Evolutionary conservation across 2,888 invertebrate species (phyloP).

Genomic region (Macrostomum cliftonense): DNA sequence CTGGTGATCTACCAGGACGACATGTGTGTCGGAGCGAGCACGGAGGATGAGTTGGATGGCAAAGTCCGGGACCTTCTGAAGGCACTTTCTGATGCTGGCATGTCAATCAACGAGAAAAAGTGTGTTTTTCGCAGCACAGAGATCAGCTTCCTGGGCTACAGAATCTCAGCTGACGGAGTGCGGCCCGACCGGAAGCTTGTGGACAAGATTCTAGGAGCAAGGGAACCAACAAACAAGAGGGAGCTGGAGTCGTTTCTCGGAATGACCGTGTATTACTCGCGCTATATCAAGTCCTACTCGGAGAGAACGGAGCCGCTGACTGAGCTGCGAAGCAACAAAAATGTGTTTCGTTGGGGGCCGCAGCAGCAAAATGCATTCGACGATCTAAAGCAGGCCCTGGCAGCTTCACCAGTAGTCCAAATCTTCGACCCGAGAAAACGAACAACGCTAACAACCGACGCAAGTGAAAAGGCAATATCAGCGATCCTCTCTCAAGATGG

Average conservation of each 20-base stretch:
- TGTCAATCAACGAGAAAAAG: constrained; percentile 5
- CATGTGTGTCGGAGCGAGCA: constrained; percentile 6
- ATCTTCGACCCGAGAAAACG: constrained; percentile 3
- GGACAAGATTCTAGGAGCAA: neutral
- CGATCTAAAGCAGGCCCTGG: neutral
- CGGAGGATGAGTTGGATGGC: constrained; percentile 1
- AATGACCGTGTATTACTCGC: constrained; percentile 1
- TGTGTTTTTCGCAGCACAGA: constrained; percentile 4
- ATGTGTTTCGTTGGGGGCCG: constrained; percentile 1
- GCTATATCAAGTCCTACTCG: constrained; percentile 4
- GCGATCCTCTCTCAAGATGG: too few species aligned
- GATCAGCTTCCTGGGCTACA: constrained; percentile 1
- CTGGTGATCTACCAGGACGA: constrained; percentile 7
- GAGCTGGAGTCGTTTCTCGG: constrained; percentile 4
- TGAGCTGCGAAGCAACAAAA: constrained; percentile 1
- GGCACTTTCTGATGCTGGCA: constrained; percentile 4
- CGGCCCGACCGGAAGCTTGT: constrained; percentile 3
- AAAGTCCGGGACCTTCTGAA: constrained; percentile 1
- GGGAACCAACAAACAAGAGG: constrained; percentile 4
- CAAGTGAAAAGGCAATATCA: neutral
- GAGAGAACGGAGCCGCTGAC: constrained; percentile 3
- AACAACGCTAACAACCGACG: constrained; percentile 7
- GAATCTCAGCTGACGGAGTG: constrained; percentile 1
- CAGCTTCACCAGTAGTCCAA: constrained; percentile 6
- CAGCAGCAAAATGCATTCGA: constrained; percentile 3